Conservation (phyloP, 2,797 vertebrate species). For the Anas georgica region DNA sequence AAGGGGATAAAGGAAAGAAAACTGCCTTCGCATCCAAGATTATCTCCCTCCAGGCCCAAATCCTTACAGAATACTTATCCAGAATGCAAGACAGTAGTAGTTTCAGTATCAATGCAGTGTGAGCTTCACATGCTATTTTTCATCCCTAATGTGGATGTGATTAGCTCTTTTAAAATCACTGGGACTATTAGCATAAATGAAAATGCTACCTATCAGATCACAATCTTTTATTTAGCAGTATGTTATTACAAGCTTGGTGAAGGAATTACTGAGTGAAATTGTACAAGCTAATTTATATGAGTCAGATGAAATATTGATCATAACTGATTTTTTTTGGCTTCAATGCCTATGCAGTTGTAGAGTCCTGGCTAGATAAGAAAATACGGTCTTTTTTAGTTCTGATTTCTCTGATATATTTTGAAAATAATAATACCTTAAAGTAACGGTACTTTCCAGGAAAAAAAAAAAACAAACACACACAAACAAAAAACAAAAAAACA, state of each 20-base stretch:
- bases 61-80: neutral
- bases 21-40: neutral
- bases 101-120: neutral
- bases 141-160: neutral
- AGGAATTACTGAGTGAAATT: neutral
- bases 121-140: neutral
- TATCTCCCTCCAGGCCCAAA: neutral
- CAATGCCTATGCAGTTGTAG: neutral
- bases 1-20: neutral
- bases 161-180: neutral
- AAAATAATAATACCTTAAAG: neutral
- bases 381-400: neutral
- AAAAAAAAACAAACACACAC: too few species aligned
- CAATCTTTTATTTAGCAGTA: neutral
- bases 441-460: neutral
- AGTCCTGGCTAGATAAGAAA: neutral
- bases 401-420: neutral
- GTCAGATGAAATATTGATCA: neutral
- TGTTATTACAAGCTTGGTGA: neutral
- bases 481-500: too few species aligned
- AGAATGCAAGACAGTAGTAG: neutral
- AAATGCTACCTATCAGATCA: constrained; percentile 4
- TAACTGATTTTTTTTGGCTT: neutral
- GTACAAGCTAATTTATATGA: neutral
- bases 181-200: neutral